phyloP scores from a whole-genome alignment of 2,797 vertebrate species.

The Merluccius polli region DNA sequence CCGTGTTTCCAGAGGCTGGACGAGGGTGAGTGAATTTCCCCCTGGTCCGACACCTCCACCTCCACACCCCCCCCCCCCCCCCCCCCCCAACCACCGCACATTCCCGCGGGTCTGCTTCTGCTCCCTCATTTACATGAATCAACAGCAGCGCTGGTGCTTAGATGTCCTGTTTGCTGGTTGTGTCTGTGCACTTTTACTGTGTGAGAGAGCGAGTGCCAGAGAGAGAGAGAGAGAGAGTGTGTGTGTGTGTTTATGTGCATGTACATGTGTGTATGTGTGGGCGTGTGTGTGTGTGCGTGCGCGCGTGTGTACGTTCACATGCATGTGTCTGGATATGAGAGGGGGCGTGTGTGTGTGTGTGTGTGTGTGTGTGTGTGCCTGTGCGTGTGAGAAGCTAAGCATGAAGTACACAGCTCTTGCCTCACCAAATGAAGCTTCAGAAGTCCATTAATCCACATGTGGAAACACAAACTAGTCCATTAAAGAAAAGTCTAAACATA shows the following conservation, averaged over 20 bases:
- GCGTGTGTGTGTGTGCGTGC: not conserved
- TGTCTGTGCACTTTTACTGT: not conserved
- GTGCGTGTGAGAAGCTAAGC: not conserved
- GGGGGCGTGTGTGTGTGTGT: not conserved
- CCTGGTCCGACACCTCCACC: not conserved
- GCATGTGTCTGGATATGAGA: no score
- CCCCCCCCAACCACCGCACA: no score
- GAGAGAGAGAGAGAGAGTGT: no score
- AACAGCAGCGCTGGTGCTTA: conserved; percentile 34
- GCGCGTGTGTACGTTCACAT: not conserved
- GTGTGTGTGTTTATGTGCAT: conserved; percentile 32
- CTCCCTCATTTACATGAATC: conserved; percentile 56
- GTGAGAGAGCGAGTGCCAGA: no score
- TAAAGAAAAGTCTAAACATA: not conserved
- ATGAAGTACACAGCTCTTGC: not conserved
- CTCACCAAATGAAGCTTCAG: not conserved
- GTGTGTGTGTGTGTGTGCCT: conserved; percentile 9
- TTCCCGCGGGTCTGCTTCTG: no score
- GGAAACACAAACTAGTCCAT: not conserved
- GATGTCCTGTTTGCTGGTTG: conserved; percentile 20
- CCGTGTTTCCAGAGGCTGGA: conserved; percentile 51
- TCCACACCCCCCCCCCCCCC: not conserved
- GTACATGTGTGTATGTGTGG: not conserved
- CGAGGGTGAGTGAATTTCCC: conserved; percentile 54
- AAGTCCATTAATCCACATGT: not conserved